Percentiles rank a stretch among this genome's conserved stretches.
Conservation (phyloP, 2,888 invertebrate species). For the Galeruca laticollis region DNA sequence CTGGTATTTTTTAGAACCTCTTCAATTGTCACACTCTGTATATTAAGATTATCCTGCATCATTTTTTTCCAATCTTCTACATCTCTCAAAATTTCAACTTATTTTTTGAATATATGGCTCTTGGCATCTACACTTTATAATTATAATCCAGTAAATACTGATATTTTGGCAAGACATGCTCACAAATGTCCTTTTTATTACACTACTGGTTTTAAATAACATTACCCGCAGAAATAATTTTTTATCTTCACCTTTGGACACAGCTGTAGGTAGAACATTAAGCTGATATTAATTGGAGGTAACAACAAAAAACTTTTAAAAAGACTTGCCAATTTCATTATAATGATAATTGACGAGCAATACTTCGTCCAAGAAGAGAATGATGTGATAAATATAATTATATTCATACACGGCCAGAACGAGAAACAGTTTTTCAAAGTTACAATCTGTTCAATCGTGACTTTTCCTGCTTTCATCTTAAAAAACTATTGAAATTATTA, state of each 20-base stretch:
- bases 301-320: conserved; percentile 23
- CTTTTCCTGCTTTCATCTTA: background rate
- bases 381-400: conserved; percentile 34
- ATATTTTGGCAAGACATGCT: background rate
- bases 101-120: background rate
- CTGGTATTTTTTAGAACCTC: too few species aligned
- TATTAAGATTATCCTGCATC: background rate
- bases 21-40: background rate
- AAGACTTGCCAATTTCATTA: conserved; percentile 19
- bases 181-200: conserved; percentile 17
- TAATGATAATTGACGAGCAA: conserved; percentile 29
- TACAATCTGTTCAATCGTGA: background rate
- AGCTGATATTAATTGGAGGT: conserved; percentile 26
- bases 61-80: background rate
- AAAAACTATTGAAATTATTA: too few species aligned
- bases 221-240: background rate
- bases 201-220: conserved; percentile 13
- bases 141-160: conserved; percentile 4
- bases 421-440: background rate
- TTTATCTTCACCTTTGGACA: conserved; percentile 5
- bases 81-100: background rate
- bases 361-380: conserved; percentile 20
- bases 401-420: background rate
- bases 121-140: conserved; percentile 4
- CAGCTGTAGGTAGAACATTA: conserved; percentile 3